A percentile compares a stretch with the other conserved stretches of the same genome.
phyloP scores from a whole-genome alignment of 2,113 vertebrate genomes.

The Sciurus niger region DNA sequence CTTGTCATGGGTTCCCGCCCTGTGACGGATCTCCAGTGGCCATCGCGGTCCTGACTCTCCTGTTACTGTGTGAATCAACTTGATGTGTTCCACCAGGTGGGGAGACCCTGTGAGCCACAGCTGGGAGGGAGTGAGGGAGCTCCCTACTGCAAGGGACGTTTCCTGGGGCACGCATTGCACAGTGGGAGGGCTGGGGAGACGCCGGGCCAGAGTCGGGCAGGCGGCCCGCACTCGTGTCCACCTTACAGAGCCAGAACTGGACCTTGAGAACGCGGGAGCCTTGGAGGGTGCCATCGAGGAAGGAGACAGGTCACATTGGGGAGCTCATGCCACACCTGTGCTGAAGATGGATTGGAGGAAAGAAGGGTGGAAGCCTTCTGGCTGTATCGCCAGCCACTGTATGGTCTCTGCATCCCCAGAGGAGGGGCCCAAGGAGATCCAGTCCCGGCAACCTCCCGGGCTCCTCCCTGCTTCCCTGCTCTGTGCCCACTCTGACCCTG shows the following conservation, averaged over 20 bases:
- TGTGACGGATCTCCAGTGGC: neutral
- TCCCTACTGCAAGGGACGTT: fast-evolving
- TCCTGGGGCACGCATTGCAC: neutral
- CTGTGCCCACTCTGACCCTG: neutral
- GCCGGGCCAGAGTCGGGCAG: neutral
- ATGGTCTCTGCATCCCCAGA: fast-evolving
- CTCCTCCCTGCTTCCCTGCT: neutral
- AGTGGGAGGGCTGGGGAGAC: neutral
- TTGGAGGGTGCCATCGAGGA: neutral
- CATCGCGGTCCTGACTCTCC: neutral
- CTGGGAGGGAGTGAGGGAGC: neutral
- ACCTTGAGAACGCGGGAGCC: neutral
- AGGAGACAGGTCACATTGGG: neutral
- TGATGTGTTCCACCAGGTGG: neutral
- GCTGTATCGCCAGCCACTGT: neutral
- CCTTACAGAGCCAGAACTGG: neutral
- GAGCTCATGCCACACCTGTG: no score
- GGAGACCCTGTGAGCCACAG: fast-evolving
- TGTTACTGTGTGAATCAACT: neutral
- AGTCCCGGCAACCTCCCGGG: neutral
- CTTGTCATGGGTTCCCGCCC: neutral
- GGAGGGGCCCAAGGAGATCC: no score
- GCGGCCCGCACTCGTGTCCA: neutral
- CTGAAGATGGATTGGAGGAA: neutral
- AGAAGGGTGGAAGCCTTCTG: neutral